Conservation (phyloP, 2,888 invertebrate species). For the Andrena fulva region DNA sequence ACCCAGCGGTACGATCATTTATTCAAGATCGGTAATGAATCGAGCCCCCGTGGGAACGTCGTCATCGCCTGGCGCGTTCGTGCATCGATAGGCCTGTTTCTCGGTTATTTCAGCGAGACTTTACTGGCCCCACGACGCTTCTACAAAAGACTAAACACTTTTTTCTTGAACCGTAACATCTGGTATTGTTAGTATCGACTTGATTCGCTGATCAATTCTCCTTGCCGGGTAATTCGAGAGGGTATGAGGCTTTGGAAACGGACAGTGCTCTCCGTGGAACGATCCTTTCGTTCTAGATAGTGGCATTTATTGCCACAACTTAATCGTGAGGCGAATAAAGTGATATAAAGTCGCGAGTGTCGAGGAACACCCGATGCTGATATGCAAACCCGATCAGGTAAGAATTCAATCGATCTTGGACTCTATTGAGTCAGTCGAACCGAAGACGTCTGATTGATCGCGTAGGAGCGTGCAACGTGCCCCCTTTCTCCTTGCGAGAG, state of each 20-base stretch:
- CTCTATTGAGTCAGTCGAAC: conserved; percentile 67
- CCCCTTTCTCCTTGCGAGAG: conserved; percentile 65
- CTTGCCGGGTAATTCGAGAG: too few relatives aligned
- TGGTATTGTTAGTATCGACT: too few relatives aligned
- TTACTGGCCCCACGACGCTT: conserved; percentile 1
- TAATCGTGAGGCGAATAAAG: conserved; percentile 1
- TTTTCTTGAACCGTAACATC: background rate
- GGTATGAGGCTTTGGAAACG: background rate
- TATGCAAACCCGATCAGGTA: conserved; percentile 40
- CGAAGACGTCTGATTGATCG: conserved; percentile 78
- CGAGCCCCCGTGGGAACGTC: conserved; percentile 77
- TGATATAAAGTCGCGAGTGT: conserved; percentile 18
- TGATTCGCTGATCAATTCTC: too few relatives aligned
- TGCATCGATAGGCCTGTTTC: conserved; percentile 51
- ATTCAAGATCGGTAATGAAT: conserved; percentile 83
- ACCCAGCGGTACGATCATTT: conserved; percentile 76
- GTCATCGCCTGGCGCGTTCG: conserved; percentile 76
- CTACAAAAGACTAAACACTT: background rate
- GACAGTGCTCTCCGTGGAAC: background rate
- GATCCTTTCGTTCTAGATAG: background rate
- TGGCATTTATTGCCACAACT: background rate
- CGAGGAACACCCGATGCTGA: conserved; percentile 28
- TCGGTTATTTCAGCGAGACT: conserved; percentile 46
- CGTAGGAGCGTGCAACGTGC: conserved; percentile 78
- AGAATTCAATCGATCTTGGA: conserved; percentile 68